Evolutionary conservation across 2,888 invertebrate genomes (phyloP).

Genomic region (Drosophila kuntzei): DNA sequence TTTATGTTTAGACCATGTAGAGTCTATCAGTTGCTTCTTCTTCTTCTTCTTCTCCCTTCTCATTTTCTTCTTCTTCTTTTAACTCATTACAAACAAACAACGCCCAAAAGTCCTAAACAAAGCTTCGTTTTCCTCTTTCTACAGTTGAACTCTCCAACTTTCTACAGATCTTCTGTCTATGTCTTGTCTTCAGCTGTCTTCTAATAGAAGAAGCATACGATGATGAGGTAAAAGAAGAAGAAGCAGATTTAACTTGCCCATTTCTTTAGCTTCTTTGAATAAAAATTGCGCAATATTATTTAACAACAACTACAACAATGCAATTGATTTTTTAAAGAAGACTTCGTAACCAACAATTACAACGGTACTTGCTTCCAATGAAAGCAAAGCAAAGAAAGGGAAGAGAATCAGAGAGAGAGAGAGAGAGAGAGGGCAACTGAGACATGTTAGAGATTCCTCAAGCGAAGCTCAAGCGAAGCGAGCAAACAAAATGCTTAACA

Average conservation of each 20-base stretch:
- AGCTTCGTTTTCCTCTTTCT: slow-evolving; percentile 1
- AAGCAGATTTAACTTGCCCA: slow-evolving; percentile 21
- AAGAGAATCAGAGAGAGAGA: not conserved
- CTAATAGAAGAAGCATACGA: slow-evolving; percentile 1
- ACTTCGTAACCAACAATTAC: slow-evolving; percentile 68
- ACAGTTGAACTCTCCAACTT: slow-evolving; percentile 8
- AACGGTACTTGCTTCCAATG: slow-evolving; percentile 72
- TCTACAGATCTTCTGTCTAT: slow-evolving; percentile 26
- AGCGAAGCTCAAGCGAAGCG: slow-evolving; percentile 32
- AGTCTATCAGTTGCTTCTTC: slow-evolving; percentile 2
- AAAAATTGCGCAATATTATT: slow-evolving; percentile 80
- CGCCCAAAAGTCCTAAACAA: slow-evolving; percentile 42
- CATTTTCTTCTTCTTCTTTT: not conserved
- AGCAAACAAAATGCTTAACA: slow-evolving; percentile 79
- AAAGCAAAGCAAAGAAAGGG: slow-evolving; percentile 46
- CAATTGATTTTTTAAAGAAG: slow-evolving; percentile 57
- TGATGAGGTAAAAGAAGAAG: slow-evolving; percentile 9
- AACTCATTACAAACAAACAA: slow-evolving; percentile 21
- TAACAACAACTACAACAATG: slow-evolving; percentile 59
- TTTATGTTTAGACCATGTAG: slow-evolving; percentile 6
- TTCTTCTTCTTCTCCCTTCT: not conserved
- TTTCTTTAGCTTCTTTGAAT: slow-evolving; percentile 63
- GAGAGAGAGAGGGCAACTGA: slow-evolving; percentile 3
- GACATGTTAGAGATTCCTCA: slow-evolving; percentile 51
- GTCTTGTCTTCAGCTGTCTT: slow-evolving; percentile 40